Percentiles rank a stretch among this genome's conserved stretches.
Conservation (phyloP, 2,113 vertebrate species). For the Entelurus aequoreus region DNA sequence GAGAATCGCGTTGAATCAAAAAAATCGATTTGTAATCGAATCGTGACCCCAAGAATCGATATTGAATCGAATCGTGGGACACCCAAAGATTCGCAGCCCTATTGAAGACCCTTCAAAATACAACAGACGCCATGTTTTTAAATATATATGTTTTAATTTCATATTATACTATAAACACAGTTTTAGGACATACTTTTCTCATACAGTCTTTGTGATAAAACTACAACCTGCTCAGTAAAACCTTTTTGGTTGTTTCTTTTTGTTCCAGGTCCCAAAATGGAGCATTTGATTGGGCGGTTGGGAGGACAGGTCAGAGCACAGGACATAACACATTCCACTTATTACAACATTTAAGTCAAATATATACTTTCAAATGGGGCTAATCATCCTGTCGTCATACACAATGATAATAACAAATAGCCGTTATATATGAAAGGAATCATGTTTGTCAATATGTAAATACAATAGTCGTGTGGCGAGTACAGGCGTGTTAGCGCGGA, state of each 20-base stretch:
- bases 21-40: too few species aligned
- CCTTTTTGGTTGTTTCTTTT: slow-evolving; percentile 70
- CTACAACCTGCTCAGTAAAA: not conserved
- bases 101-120: not conserved
- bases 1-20: too few species aligned
- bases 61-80: too few species aligned
- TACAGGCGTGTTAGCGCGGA: not conserved
- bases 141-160: not conserved
- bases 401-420: not conserved
- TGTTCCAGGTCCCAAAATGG: slow-evolving; percentile 12
- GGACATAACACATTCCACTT: not conserved
- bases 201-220: not conserved
- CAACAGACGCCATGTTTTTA: not conserved
- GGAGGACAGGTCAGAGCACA: not conserved
- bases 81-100: too few species aligned
- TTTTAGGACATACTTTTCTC: not conserved
- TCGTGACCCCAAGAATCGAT: too few species aligned
- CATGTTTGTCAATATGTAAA: not conserved
- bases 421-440: slow-evolving; percentile 1
- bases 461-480: not conserved
- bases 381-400: not conserved
- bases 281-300: not conserved
- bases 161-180: not conserved
- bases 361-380: not conserved
- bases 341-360: slow-evolving; percentile 1